Base-by-base conservation (phyloP, 1,140 invertebrate genomes). In the Trichomalopsis sarcophagae region DNA sequence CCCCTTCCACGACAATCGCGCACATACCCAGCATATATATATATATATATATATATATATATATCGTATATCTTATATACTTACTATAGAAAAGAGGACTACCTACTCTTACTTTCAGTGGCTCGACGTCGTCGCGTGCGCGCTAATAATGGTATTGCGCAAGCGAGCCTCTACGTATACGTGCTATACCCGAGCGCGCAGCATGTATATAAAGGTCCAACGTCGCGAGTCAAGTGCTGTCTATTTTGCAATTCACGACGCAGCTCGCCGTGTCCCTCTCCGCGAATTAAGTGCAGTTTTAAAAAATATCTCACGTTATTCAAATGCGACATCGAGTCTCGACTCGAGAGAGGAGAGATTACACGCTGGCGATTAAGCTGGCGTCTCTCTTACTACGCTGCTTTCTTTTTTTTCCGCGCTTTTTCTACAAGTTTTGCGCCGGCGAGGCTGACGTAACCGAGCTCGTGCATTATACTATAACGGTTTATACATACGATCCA, bases 81-180 rank as follows among this genome's bases (percentile, higher is more conserved):
- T 27, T 1, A 69, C 23, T 75, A 75, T 36, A 44, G 33, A 71
- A 87, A 85, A 76, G 84, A 82, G 75, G 84, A 71, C 21, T 62
- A 44, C 40, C 40, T 44, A 89, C 89, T 89, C 89, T 90, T 88
- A 89, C 89, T 90, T 90, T 90, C 88, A 88, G 86, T 77, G 84
- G 86, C 27, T n/a, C 55, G 55, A 17, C 85, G 86, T 36, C 78
- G 86, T 88, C 89, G 89, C 89, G 87, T 90, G 68, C 36, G 86
- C 88, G 87, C 77, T 86, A 87, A 88, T 89, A 84, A 82, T 68
- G 50, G 76, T n/a, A 86, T 90, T 90, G 85, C 88, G 77, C 86
- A 90, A 90, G 66, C 62, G 55, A 62, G 21, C 21, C 21, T 62
- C 40, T 44, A 10, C 10, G 21, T 62, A 62, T 62, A 50, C 81